A percentile compares a stretch with the other conserved stretches of the same genome.
These are phyloP conservation scores for Anser cygnoides DNA, from an alignment of 2,113 vertebrate genomes.

Conservation along the genomic window DNA sequence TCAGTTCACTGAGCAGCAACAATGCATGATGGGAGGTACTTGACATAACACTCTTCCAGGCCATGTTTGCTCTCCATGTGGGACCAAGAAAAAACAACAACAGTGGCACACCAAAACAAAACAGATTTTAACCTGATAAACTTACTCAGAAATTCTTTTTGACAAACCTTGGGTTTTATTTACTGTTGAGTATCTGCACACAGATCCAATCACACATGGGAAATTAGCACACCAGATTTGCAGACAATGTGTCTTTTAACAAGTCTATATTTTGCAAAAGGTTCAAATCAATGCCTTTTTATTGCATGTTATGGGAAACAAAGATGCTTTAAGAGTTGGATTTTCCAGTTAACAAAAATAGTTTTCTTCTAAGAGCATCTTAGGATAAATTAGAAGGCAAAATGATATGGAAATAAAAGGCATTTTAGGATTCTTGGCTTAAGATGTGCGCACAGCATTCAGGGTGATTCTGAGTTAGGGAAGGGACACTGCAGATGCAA, in stretches of 20 bases:
- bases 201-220: not conserved
- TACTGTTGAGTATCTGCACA: conserved; percentile 10
- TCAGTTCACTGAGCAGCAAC: conserved; percentile 91
- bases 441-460: not conserved
- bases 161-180: conserved; percentile 22
- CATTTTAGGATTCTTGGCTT: not conserved
- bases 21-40: conserved; percentile 97
- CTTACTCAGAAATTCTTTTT: conserved; percentile 66
- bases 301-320: not conserved
- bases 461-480: not conserved
- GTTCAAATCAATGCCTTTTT: not conserved
- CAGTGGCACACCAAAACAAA: conserved; percentile 80
- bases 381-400: not conserved
- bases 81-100: conserved; percentile 80
- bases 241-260: conserved; percentile 5
- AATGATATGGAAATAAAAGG: not conserved
- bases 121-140: conserved; percentile 83
- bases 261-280: not conserved
- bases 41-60: conserved; percentile 97
- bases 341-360: not conserved
- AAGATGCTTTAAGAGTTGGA: not conserved
- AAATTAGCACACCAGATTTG: conserved; percentile 23
- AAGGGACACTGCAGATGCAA: not conserved
- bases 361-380: not conserved
- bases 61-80: conserved; percentile 87